These are phyloP conservation scores for Tipula unca DNA, from an alignment of 2,888 invertebrate species.

Conservation along the genomic window DNA sequence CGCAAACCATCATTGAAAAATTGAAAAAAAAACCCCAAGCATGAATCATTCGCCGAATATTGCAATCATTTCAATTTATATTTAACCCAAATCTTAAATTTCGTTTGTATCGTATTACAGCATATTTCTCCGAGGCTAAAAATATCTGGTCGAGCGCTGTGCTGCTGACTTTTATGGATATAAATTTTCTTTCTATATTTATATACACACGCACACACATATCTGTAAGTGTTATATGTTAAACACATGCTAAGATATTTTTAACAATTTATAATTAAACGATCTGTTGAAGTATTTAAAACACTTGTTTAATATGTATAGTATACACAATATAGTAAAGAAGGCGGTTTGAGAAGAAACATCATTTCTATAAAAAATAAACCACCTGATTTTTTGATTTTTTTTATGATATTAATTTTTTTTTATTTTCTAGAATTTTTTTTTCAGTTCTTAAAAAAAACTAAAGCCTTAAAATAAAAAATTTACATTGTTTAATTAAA, in stretches of 20 bases:
- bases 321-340: background rate
- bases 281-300: background rate
- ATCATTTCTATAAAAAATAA: background rate
- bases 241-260: background rate
- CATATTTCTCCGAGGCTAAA: background rate
- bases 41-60: background rate
- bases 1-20: background rate
- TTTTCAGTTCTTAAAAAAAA: background rate
- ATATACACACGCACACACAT: background rate
- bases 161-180: background rate
- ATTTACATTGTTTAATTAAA: background rate
- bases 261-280: background rate
- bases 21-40: background rate
- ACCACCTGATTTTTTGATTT: background rate
- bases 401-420: constrained; percentile 14
- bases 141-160: background rate
- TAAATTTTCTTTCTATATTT: background rate
- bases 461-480: background rate
- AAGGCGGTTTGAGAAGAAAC: background rate
- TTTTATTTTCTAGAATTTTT: background rate
- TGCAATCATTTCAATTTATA: background rate
- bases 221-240: background rate
- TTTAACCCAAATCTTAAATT: background rate
- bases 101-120: background rate
- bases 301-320: background rate